Evolutionary conservation across 2,888 invertebrate genomes (phyloP), one percentile per base, ranked within the genome.

Genomic region (Eupithecia subfuscata): DNA sequence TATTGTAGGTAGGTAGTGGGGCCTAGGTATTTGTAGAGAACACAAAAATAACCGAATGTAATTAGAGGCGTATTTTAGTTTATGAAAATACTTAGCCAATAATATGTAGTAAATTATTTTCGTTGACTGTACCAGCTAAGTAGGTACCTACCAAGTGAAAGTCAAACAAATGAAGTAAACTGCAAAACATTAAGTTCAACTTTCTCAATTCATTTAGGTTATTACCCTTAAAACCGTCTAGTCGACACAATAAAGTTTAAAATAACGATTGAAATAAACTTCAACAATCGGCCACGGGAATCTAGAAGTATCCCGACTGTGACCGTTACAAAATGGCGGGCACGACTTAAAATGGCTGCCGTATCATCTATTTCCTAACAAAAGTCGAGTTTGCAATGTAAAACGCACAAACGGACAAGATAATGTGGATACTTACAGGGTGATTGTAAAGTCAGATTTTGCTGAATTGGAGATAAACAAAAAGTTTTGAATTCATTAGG

Each of bases 321-420:
- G 67, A 67, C 11, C 43, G 64, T 64, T 64, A 43, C 68, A 68
- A 68, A 43, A 68, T 68, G 43, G 68, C 40, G 22, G 8, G 22
- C 25, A 43, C 64, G n/a, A 67, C 22, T 25, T 68, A 40, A 68
- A 68, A 68, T 68, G 68, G 68, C 25, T 1, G 68, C 40, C 64
- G 22, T 67, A 40, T 40, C 65, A 67, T 67, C 65, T 68, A 68
- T 68, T 68, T 68, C 43, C 43, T 70, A 45, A 68, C 67, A 68
- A 70, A 60, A 68, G 56, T 60, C 18, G 34, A 34, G 67, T 69
- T 70, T 71, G 71, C 30, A 37, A 68, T 45, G 71, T 78, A 78
- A 56, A 80, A 73, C 60, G 56, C 52, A 65, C n/a, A 18, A 48
- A 74, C 68, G 65, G 34, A 40, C n/a, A 37, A 67, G 65, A 12